Percentiles rank a stretch among this genome's conserved stretches.
Evolutionary conservation across 2,797 vertebrate genomes (phyloP).

Genomic region (Coregonus sp.): DNA sequence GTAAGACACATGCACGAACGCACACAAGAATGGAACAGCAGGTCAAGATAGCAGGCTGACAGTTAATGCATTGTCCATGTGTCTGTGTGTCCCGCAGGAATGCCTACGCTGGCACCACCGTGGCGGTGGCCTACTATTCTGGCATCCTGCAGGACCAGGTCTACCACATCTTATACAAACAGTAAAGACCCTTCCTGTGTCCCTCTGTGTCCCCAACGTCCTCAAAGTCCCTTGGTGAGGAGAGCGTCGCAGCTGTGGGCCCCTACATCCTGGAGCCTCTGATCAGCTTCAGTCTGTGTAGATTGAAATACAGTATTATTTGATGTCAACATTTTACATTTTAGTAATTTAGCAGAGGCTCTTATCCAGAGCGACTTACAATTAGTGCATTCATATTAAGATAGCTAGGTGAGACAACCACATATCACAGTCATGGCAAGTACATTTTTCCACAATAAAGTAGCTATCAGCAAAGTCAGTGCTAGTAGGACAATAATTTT

Average conservation of each 20-base stretch:
- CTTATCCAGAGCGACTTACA: too few relatives aligned
- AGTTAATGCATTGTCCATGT: background rate
- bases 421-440: too few relatives aligned
- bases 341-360: too few relatives aligned
- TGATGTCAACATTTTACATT: conserved; percentile 8
- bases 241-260: background rate
- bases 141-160: conserved; percentile 42
- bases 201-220: background rate
- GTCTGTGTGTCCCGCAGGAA: conserved; percentile 53
- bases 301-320: conserved; percentile 1
- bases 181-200: conserved; percentile 35
- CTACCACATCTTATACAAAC: conserved; percentile 63
- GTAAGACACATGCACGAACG: conserved; percentile 54
- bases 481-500: too few relatives aligned
- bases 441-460: too few relatives aligned
- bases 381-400: too few relatives aligned
- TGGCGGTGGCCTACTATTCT: conserved; percentile 67
- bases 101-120: conserved; percentile 63
- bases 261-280: conserved; percentile 9
- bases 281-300: background rate
- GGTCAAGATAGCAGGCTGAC: background rate
- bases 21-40: background rate
- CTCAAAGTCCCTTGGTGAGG: background rate
- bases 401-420: too few relatives aligned
- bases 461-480: too few relatives aligned